Conservation (phyloP, 2,888 invertebrate species). For the Megastigmus dorsalis region DNA sequence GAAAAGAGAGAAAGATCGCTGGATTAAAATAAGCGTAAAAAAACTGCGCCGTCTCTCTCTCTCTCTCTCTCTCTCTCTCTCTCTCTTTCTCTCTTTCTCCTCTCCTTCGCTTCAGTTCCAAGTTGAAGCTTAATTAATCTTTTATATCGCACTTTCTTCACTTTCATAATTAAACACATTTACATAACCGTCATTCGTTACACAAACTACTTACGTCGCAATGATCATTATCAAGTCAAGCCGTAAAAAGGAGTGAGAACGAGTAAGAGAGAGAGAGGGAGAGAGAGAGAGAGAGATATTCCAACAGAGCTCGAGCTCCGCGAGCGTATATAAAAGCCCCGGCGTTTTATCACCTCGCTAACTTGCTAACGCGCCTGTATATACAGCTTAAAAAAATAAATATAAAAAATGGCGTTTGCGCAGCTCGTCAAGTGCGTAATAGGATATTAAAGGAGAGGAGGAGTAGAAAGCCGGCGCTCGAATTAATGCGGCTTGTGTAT, state of each 20-base stretch:
- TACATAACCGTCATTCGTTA: constrained; percentile 35
- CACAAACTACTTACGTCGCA: constrained; percentile 34
- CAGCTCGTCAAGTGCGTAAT: constrained; percentile 34
- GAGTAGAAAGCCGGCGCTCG: not conserved
- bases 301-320: not conserved
- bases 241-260: not conserved
- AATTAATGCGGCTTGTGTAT: too few species aligned
- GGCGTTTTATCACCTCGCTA: constrained; percentile 28
- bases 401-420: constrained; percentile 33
- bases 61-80: too few species aligned
- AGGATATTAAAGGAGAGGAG: constrained; percentile 37
- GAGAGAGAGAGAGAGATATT: not conserved
- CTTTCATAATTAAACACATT: constrained; percentile 45
- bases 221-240: constrained; percentile 32
- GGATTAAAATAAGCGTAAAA: constrained; percentile 35
- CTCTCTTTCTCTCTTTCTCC: too few species aligned
- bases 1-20: not conserved
- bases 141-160: constrained; percentile 13
- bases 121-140: constrained; percentile 42
- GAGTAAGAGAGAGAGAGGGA: not conserved
- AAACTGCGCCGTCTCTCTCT: too few species aligned
- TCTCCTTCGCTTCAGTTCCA: not conserved
- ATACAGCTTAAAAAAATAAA: constrained; percentile 27
- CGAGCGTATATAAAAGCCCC: not conserved
- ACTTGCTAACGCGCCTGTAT: not conserved